Evolutionary conservation across 1,140 invertebrate genomes (phyloP), one percentile per base, ranked within the genome.

Genomic region (Drosophila varians): DNA sequence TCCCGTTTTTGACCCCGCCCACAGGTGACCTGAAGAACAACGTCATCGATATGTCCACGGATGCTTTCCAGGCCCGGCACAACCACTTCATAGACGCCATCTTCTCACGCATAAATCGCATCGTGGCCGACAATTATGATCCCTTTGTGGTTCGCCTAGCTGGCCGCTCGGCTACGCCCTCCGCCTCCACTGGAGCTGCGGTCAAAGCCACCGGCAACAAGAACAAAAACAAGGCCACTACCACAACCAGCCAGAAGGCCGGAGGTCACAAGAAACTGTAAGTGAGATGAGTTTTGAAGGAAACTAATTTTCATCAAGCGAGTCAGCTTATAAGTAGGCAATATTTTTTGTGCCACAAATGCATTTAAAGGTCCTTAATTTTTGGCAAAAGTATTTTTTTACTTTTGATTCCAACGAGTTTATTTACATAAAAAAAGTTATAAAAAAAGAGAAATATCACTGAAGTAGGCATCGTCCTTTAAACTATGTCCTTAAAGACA

Each of bases 1-100:
- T n/a, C 11, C 45, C 1, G 62, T 65, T 43, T 53, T 47, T 47
- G 55, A 26, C 26, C 48, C 43, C 53, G 38, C 43, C 31, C 54
- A 54, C 73, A 90, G 89, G 89, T 87, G 78, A 87, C 66, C 89
- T 90, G 65, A 90, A 90, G 72, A 90, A 90, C 74, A 90, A 90
- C 69, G 74, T 90, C 68, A 90, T 90, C 56, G 89, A 90, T 48
- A 90, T 90, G 89, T 77, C 82, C n/a, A 78, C 72, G 58, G 89
- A 90, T 54, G 89, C 82, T 23, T 90, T 90, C 74, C 89, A 90
- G 52, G 83, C 83, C 38, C 89, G 89, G 1, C 89, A 96, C 91
- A 97, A 97, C 91, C 93, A 94, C 71, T 96, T 96, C 87, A 94
- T 96, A 28, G 96, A 97, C 90, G 95, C 94, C 68, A 96, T 96